Percentiles rank a stretch among this genome's conserved stretches.
These are phyloP conservation scores for Phocides pigmalion DNA, from an alignment of 1,140 invertebrate species.

Conservation along the genomic window DNA sequence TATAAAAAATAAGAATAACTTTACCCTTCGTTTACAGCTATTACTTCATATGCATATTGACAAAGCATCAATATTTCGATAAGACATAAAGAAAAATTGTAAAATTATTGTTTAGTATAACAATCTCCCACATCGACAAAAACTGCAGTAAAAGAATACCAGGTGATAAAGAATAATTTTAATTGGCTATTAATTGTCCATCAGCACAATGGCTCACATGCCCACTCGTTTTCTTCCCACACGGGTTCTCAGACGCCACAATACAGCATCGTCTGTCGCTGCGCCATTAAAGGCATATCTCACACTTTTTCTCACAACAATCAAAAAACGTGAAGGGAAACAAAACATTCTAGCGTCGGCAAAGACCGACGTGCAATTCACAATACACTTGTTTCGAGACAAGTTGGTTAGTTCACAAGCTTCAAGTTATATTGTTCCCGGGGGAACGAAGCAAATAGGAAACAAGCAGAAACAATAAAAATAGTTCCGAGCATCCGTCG, in stretches of 20 bases:
- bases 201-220: conserved; percentile 2
- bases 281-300: conserved; percentile 19
- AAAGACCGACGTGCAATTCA: conserved; percentile 68
- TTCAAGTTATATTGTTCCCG: conserved; percentile 71
- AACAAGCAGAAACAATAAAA: conserved; percentile 81
- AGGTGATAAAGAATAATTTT: conserved; percentile 1
- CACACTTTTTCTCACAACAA: conserved; percentile 18
- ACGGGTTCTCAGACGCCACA: conserved; percentile 10
- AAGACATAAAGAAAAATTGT: too few species aligned
- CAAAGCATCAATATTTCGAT: too few species aligned
- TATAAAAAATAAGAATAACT: too few species aligned
- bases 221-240: conserved; percentile 28
- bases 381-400: conserved; percentile 67
- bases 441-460: conserved; percentile 71
- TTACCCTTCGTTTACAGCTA: too few species aligned
- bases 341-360: conserved; percentile 40
- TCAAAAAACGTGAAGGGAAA: conserved; percentile 37
- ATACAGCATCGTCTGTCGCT: conserved; percentile 3
- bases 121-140: background rate
- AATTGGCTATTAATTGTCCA: conserved; percentile 16
- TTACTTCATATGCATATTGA: too few species aligned
- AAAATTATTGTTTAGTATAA: background rate
- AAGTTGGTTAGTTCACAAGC: conserved; percentile 65
- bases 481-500: conserved; percentile 74
- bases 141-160: background rate